A percentile compares a stretch with the other conserved stretches of the same genome.
These are phyloP conservation scores for Chrysogorgia sp. DNA, from an alignment of 92 coral and sea anemone genomes.

Conservation along the genomic window DNA sequence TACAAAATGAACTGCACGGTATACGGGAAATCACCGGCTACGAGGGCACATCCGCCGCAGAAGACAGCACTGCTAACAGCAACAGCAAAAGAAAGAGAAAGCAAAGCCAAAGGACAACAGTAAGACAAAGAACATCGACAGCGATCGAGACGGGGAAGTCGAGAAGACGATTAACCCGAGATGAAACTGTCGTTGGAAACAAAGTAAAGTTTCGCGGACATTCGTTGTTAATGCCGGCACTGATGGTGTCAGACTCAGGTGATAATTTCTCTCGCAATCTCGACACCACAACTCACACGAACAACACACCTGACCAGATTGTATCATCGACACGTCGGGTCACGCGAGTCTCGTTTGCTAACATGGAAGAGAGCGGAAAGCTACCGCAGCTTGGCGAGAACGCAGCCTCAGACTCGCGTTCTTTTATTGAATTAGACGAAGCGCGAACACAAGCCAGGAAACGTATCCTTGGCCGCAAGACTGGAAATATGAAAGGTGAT, in stretches of 20 bases:
- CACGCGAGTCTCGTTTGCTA: not conserved
- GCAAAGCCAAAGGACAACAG: not conserved
- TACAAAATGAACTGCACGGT: slow-evolving; percentile 73
- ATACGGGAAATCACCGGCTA: slow-evolving; percentile 81
- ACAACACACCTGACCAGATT: not conserved
- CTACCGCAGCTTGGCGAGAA: slow-evolving; percentile 15
- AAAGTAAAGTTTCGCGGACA: not conserved
- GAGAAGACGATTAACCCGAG: slow-evolving; percentile 14
- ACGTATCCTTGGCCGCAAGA: slow-evolving; percentile 11
- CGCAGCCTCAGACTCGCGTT: not conserved
- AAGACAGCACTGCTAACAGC: not conserved
- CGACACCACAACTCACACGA: not conserved
- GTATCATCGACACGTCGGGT: not conserved
- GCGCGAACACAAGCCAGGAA: slow-evolving; percentile 40
- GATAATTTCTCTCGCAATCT: slow-evolving; percentile 13
- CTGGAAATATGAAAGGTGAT: too few relatives aligned
- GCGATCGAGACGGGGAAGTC: slow-evolving; percentile 6
- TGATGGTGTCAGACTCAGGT: slow-evolving; percentile 1
- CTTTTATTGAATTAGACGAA: slow-evolving; percentile 16
- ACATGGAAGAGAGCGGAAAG: slow-evolving; percentile 3
- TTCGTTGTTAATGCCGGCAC: not conserved
- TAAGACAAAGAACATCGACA: slow-evolving; percentile 4
- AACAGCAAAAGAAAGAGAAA: slow-evolving; percentile 4
- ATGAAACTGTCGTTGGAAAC: not conserved
- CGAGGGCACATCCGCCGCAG: not conserved